phyloP scores from a whole-genome alignment of 2,113 vertebrate species.

The Apistogramma diplotaenia region DNA sequence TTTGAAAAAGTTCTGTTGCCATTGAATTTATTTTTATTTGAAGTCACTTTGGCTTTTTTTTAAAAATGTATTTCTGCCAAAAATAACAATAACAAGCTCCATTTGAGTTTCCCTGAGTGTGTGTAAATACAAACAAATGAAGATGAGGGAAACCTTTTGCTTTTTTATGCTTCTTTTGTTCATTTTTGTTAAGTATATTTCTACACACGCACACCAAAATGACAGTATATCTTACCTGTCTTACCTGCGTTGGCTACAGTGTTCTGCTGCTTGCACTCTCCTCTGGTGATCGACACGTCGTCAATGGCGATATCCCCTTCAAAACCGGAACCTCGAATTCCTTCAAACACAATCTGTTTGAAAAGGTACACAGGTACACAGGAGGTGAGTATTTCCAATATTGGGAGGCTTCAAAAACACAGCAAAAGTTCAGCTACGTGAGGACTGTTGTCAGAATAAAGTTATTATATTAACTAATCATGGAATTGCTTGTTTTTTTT shows the following conservation, averaged over 20 bases:
- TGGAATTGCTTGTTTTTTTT: neutral
- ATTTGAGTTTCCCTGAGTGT: neutral
- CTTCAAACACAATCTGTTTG: constrained; percentile 93
- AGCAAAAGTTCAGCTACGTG: neutral
- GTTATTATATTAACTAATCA: neutral
- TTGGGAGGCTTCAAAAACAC: neutral
- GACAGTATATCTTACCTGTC: constrained; percentile 66
- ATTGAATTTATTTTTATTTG: neutral
- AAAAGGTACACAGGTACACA: constrained; percentile 14
- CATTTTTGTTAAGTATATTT: neutral
- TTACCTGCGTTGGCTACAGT: constrained; percentile 78
- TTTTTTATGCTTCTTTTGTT: neutral
- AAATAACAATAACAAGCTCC: neutral
- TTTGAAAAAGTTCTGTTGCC: neutral
- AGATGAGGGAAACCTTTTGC: neutral
- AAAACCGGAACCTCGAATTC: constrained; percentile 85
- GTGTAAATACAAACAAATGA: neutral
- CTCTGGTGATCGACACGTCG: constrained; percentile 90
- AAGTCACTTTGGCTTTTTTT: neutral
- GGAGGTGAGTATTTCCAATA: neutral
- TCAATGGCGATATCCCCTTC: constrained; percentile 97
- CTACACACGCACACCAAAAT: neutral
- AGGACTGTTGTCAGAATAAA: neutral
- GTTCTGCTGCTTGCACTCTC: constrained; percentile 84
- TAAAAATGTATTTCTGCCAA: neutral